phyloP scores from a whole-genome alignment of 2,888 invertebrate genomes.

The Ariolimax columbianus region DNA sequence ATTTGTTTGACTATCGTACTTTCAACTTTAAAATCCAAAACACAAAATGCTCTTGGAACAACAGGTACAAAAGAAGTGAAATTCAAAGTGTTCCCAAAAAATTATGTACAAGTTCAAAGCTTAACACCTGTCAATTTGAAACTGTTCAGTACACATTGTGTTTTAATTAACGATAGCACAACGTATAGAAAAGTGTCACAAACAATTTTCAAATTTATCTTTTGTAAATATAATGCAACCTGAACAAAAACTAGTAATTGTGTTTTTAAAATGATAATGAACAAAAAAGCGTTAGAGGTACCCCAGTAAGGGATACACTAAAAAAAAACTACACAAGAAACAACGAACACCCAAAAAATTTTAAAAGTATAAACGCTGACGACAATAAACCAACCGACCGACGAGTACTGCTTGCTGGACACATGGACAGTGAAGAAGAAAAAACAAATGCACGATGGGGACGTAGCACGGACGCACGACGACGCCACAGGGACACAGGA shows the following conservation, averaged over 20 bases:
- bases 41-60: background rate
- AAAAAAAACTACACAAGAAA: conserved; percentile 43
- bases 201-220: background rate
- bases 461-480: conserved; percentile 57
- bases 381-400: conserved; percentile 43
- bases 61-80: background rate
- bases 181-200: background rate
- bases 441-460: conserved; percentile 46
- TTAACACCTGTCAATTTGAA: background rate
- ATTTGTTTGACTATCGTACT: too few relatives aligned
- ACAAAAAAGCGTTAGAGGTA: conserved; percentile 39
- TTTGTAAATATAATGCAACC: background rate
- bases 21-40: background rate
- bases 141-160: background rate
- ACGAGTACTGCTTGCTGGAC: conserved; percentile 51
- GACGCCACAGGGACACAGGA: conserved; percentile 63
- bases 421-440: conserved; percentile 51
- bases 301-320: conserved; percentile 48
- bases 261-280: background rate
- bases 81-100: background rate
- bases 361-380: conserved; percentile 28
- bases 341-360: conserved; percentile 43
- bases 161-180: background rate
- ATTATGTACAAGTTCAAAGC: background rate
- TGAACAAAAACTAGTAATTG: background rate